Evolutionary conservation across 2,888 invertebrate genomes (phyloP), one percentile per base, ranked within the genome.

Genomic region (Crioceris asparagi): DNA sequence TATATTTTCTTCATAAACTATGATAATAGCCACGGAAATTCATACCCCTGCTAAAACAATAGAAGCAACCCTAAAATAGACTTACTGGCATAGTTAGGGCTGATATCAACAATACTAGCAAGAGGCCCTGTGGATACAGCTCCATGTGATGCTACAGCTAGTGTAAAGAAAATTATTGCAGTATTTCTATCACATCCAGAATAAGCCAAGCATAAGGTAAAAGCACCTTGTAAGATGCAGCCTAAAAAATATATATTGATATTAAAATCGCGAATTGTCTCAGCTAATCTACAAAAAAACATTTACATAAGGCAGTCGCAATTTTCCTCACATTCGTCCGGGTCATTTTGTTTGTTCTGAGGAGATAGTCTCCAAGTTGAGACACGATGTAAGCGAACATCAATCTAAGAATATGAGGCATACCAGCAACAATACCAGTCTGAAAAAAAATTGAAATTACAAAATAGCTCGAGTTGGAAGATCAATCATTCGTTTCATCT

Each of bases 111-210:
- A 38, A 78, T 68, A 35, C 71, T 74, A 3, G 80, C 74, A 19
- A 79, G 60, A 1, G 77, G 74, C 1, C 80, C 79, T 0, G 78
- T 73, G 1, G 78, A 76, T 2, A 77, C 72, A 1, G 78, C 75
- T 1, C 82, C 82, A 52, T 77, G 76, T 5, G 74, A 64, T 26
- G 73, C 72, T 2, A 74, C 73, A 0, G 79, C 77, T n/a, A 71
- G 45, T 23, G 75, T 72, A 43, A 81, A 62, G 45, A 77, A 70
- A 2, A 73, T 52, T 29, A 78, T 70, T 0, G 79, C 79, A 2
- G 69, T 61, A 1, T 59, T 61, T 3, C 72, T 66, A 51, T 79
- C 66, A 51, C 79, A 78, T 1, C 77, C 79, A 19, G 75, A 74
- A 48, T 69, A 74, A 1, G 76, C 75, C 38, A 82, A 53, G 0